Evolutionary conservation across 2,113 vertebrate species (phyloP).

Genomic region (Sterna hirundo): DNA sequence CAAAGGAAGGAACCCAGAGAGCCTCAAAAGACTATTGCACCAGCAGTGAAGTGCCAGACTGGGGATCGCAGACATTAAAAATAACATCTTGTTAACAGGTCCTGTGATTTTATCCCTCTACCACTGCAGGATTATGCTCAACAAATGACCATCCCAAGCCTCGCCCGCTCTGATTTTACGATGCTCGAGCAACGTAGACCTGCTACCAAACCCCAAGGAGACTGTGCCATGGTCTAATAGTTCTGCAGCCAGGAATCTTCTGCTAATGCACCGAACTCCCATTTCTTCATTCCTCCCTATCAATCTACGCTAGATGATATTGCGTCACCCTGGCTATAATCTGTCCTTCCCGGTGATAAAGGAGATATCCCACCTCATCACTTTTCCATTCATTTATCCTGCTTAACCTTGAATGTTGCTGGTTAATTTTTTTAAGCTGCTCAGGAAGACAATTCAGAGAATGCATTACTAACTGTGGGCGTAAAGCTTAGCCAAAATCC

Average conservation of each 20-base stretch:
- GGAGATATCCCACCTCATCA: constrained; percentile 53
- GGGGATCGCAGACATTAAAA: neutral
- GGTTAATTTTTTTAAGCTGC: constrained; percentile 29
- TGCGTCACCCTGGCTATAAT: constrained; percentile 33
- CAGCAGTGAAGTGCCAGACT: neutral
- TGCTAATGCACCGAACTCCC: constrained; percentile 22
- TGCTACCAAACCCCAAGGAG: neutral
- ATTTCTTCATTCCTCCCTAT: constrained; percentile 33
- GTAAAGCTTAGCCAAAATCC: neutral
- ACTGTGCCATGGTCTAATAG: neutral
- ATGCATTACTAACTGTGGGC: neutral
- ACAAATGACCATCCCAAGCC: neutral
- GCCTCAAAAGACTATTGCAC: neutral
- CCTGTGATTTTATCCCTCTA: neutral
- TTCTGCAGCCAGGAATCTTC: constrained; percentile 29
- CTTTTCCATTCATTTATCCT: constrained; percentile 41
- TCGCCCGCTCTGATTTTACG: neutral
- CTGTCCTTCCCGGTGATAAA: constrained; percentile 49
- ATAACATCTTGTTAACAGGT: neutral
- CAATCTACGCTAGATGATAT: neutral
- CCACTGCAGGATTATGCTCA: neutral
- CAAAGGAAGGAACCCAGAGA: neutral
- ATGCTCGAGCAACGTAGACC: neutral
- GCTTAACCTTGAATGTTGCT: constrained; percentile 51
- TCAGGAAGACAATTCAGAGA: constrained; percentile 20